These are phyloP conservation scores for Corythornis cristatus DNA, from an alignment of 2,113 vertebrate species.

Conservation along the genomic window DNA sequence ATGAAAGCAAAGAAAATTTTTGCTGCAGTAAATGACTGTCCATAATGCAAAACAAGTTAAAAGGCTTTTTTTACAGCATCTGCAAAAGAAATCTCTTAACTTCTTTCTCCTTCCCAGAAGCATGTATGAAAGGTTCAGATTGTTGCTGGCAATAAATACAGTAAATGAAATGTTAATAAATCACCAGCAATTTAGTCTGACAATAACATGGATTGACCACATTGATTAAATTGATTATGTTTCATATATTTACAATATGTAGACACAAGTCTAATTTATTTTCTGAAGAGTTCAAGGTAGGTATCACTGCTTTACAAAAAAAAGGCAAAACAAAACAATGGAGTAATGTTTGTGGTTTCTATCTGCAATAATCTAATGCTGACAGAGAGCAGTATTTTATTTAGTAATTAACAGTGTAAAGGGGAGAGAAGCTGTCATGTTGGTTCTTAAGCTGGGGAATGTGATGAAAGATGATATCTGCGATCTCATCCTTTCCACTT, in stretches of 20 bases:
- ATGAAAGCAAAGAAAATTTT: conserved; percentile 2
- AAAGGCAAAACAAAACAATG: conserved; percentile 56
- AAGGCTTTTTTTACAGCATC: background rate
- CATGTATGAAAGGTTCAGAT: background rate
- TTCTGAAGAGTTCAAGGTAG: conserved; percentile 75
- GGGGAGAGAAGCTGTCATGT: conserved; percentile 89
- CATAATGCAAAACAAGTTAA: background rate
- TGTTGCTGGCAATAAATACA: conserved; percentile 48
- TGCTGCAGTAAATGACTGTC: background rate
- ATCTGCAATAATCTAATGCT: conserved; percentile 84
- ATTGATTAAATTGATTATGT: conserved; percentile 82
- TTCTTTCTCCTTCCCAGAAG: background rate
- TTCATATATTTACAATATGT: conserved; percentile 79
- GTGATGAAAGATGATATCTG: conserved; percentile 97
- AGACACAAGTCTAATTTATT: conserved; percentile 80
- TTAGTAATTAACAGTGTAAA: conserved; percentile 94
- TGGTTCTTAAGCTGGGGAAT: conserved; percentile 91
- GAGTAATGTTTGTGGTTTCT: conserved; percentile 79
- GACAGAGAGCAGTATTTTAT: conserved; percentile 89
- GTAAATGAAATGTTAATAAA: conserved; percentile 74
- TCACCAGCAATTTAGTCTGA: conserved; percentile 75
- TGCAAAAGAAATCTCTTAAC: background rate
- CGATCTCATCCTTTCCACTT: conserved; percentile 98
- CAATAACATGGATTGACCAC: conserved; percentile 68
- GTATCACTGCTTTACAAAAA: conserved; percentile 46